A percentile compares a stretch with the other conserved stretches of the same genome.
Conservation (phyloP, 2,888 invertebrate genomes). For the Brenthis hecate region DNA sequence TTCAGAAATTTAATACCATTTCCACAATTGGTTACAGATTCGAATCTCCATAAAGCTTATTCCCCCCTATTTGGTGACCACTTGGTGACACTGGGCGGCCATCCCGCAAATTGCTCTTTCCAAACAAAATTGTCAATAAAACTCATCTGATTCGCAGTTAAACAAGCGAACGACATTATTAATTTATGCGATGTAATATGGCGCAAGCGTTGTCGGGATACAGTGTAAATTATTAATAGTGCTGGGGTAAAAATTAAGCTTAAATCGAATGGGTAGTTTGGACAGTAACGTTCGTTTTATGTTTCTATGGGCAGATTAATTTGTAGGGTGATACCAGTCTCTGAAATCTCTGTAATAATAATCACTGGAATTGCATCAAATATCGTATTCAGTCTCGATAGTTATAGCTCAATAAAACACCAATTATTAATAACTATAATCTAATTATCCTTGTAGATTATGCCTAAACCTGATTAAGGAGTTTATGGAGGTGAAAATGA, state of each 20-base stretch:
- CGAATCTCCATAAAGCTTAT: conserved; percentile 34
- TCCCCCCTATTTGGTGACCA: conserved; percentile 75
- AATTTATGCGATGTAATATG: conserved; percentile 82
- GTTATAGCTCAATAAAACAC: conserved; percentile 2
- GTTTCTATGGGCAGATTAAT: conserved; percentile 75
- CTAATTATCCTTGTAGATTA: neutral
- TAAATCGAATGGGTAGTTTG: conserved; percentile 81
- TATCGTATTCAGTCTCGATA: conserved; percentile 8
- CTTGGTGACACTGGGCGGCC: conserved; percentile 75
- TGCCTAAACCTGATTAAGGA: conserved; percentile 7
- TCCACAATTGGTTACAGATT: conserved; percentile 37
- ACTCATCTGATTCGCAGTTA: conserved; percentile 83
- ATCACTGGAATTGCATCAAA: conserved; percentile 30
- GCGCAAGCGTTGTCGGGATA: conserved; percentile 79
- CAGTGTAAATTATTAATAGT: conserved; percentile 82
- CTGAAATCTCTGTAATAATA: conserved; percentile 47
- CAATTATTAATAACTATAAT: neutral
- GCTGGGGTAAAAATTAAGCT: conserved; percentile 82
- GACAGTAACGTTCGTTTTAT: conserved; percentile 75
- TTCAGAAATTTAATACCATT: conserved; percentile 17
- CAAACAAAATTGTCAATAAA: conserved; percentile 83
- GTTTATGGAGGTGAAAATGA: conserved; percentile 40
- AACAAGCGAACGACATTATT: conserved; percentile 82
- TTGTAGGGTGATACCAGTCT: conserved; percentile 62
- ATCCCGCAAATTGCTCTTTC: conserved; percentile 82